A percentile compares a stretch with the other conserved stretches of the same genome.
phyloP scores from a whole-genome alignment of 2,113 vertebrate genomes.

The Hipposideros armiger region DNA sequence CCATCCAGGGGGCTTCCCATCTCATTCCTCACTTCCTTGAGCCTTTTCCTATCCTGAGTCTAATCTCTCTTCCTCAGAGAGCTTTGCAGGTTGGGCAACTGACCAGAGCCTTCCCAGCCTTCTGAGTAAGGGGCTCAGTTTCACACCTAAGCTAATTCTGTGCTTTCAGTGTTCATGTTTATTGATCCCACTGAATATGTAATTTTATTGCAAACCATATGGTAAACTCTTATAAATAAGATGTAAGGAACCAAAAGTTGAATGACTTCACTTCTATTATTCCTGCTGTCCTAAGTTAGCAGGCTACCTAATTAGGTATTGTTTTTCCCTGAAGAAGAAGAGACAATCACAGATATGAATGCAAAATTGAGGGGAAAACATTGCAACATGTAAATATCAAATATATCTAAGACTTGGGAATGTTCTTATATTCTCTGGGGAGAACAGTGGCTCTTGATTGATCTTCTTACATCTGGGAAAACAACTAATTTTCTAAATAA shows the following conservation, averaged over 20 bases:
- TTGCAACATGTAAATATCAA: neutral
- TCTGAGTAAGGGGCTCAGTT: neutral
- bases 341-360: neutral
- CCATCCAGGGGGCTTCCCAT: neutral
- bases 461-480: neutral
- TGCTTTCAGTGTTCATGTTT: neutral
- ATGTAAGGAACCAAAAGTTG: neutral
- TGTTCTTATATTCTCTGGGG: neutral
- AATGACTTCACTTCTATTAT: neutral
- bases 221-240: neutral
- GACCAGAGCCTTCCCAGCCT: neutral
- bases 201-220: neutral
- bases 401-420: neutral
- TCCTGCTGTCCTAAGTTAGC: neutral
- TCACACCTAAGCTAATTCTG: neutral
- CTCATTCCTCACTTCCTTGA: neutral
- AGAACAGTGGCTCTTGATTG: neutral
- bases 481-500: neutral
- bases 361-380: neutral
- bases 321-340: neutral
- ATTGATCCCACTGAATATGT: neutral
- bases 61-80: neutral
- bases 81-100: neutral
- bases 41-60: neutral
- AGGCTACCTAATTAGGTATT: neutral